Conservation (phyloP, 2,113 vertebrate genomes). For the Haemorhous mexicanus region DNA sequence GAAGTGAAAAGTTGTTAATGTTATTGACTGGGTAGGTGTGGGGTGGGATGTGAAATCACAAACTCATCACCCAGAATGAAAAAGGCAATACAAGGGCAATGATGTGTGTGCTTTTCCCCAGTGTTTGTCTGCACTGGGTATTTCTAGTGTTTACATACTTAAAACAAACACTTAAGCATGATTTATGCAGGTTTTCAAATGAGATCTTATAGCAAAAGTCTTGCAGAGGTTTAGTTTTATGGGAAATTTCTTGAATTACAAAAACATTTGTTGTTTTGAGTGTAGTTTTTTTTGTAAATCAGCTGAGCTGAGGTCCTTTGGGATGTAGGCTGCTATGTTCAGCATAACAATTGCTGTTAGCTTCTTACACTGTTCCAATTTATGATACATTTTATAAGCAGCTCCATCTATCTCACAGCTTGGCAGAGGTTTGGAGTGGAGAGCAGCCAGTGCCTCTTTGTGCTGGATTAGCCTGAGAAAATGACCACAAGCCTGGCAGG, state of each 20-base stretch:
- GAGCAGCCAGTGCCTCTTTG: background rate
- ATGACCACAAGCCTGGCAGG: background rate
- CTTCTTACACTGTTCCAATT: background rate
- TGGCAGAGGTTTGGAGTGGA: background rate
- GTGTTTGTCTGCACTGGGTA: rapidly evolving
- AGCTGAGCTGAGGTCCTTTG: background rate
- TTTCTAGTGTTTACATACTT: background rate
- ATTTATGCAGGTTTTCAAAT: background rate
- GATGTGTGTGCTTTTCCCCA: background rate
- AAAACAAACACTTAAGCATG: background rate
- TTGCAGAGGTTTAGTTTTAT: background rate
- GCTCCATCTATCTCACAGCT: background rate
- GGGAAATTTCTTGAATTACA: background rate
- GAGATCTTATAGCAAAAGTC: background rate
- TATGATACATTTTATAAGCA: background rate
- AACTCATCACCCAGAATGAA: background rate
- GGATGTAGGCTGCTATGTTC: background rate
- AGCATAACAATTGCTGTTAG: background rate
- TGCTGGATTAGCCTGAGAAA: background rate
- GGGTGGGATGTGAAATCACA: background rate
- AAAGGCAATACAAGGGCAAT: background rate
- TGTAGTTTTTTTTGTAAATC: rapidly evolving
- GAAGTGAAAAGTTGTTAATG: background rate
- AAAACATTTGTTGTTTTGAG: background rate
- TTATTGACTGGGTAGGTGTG: background rate